These are phyloP conservation scores for Microplitis demolitor DNA, from an alignment of 1,140 invertebrate genomes.

Conservation along the genomic window DNA sequence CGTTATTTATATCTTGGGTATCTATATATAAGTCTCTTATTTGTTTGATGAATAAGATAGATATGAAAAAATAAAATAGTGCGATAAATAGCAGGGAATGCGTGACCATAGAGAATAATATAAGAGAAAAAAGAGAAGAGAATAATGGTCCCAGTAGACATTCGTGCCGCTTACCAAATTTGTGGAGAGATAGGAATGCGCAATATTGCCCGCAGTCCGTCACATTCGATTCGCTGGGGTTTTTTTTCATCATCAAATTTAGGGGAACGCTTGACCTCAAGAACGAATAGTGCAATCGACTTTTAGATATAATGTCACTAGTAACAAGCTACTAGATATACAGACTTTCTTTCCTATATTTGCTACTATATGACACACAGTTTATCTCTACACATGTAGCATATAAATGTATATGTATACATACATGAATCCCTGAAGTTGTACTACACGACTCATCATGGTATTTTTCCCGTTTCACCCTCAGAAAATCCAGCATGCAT, in stretches of 20 bases:
- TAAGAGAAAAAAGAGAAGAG: background rate
- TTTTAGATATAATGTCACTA: background rate
- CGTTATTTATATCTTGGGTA: too few relatives aligned
- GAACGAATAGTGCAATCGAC: background rate
- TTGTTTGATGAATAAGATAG: background rate
- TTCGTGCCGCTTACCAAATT: constrained; percentile 39
- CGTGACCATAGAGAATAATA: constrained; percentile 1
- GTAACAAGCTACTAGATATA: background rate
- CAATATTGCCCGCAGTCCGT: constrained; percentile 50
- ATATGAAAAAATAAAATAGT: constrained; percentile 10
- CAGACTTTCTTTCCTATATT: background rate
- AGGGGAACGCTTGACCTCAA: background rate
- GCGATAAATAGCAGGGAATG: constrained; percentile 33
- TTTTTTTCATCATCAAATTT: background rate
- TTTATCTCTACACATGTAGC: background rate
- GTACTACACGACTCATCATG: too few relatives aligned
- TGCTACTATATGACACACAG: background rate
- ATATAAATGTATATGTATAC: too few relatives aligned
- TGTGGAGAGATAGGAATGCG: constrained; percentile 46
- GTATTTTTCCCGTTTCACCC: constrained; percentile 14
- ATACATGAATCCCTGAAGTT: too few relatives aligned
- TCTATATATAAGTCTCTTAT: too few relatives aligned
- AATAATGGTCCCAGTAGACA: constrained; percentile 6
- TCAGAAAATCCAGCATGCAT: constrained; percentile 25
- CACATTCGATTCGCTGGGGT: constrained; percentile 46